Conservation (phyloP, 2,888 invertebrate genomes). For the Tetranychus piercei region DNA sequence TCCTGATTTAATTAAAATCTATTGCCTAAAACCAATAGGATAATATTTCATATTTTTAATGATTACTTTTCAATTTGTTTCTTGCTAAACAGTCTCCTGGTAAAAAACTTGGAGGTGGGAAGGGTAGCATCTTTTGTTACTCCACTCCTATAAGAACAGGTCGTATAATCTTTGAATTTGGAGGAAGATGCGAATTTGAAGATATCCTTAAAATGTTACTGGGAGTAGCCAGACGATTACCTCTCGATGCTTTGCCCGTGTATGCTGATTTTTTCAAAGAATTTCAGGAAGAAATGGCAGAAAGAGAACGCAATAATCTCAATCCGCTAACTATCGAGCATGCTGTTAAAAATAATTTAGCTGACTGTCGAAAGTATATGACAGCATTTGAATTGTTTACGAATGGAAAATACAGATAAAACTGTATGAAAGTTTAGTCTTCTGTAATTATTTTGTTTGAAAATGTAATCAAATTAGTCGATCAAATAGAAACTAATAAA, state of each 20-base stretch:
- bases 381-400: neutral
- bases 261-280: neutral
- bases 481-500: no score
- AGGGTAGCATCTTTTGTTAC: slow-evolving; percentile 83
- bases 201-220: slow-evolving; percentile 33
- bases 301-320: neutral
- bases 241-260: slow-evolving; percentile 32
- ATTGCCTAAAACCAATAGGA: neutral
- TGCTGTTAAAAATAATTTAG: slow-evolving; percentile 6
- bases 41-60: neutral
- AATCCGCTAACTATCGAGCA: neutral
- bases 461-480: no score
- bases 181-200: slow-evolving; percentile 64
- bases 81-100: slow-evolving; percentile 49
- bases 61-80: neutral
- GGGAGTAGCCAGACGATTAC: slow-evolving; percentile 62
- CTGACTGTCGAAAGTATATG: neutral
- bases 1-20: neutral
- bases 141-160: slow-evolving; percentile 77
- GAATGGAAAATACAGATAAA: neutral
- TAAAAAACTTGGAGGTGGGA: slow-evolving; percentile 85
- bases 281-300: neutral
- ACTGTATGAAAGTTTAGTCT: neutral
- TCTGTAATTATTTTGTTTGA: neutral
- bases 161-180: slow-evolving; percentile 79